Evolutionary conservation across 2,113 vertebrate genomes (phyloP), one percentile per base, ranked within the genome.

Genomic region (Vulpes vulpes): DNA sequence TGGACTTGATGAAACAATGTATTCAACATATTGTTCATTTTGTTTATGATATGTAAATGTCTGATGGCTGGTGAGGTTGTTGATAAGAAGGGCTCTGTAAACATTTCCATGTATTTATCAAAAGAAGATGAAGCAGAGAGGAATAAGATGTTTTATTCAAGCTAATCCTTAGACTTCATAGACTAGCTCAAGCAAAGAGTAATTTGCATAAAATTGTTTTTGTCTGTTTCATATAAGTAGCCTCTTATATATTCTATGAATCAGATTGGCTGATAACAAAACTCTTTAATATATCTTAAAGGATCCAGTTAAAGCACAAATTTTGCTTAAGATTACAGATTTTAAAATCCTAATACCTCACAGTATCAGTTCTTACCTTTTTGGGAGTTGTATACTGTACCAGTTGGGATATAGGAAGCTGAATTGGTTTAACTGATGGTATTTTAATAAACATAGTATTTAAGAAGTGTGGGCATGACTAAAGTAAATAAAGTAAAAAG

Each of bases 61-160:
- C 55, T 96, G 19, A 17, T 67, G 20, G 74, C 82, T 74, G 55
- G 3, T 51, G 64, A 96, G n/a, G 59, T 71, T 80, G 62, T 32
- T 94, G 27, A 3, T 80, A 38, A 88, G 43, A 53, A 87, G 11
- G 12, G 3, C 8, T 90, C 17, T 83, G 6, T 86, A 74, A 87
- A 65, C 12, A 69, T n/a, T 55, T 93, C 27, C n/a, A 64, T 49
- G 5, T 88, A 51, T 95, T 95, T 95, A 59, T 91, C n/a, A 93
- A 79, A 89, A 94, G 94, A 90, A 92, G 4, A 49, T 59, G 35
- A 90, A 92, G 23, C 23, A 69, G 49, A 65, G 53, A 96, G 49
- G 23, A 82, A 43, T 89, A 43, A 65, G 7, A n/a, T 71, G 19
- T 82, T 19, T 83, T 78, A 65, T 65, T 53, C 30, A 93, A 96